A percentile compares a stretch with the other conserved stretches of the same genome.
phyloP scores from a whole-genome alignment of 2,888 invertebrate genomes.

The Oscheius sp. region DNA sequence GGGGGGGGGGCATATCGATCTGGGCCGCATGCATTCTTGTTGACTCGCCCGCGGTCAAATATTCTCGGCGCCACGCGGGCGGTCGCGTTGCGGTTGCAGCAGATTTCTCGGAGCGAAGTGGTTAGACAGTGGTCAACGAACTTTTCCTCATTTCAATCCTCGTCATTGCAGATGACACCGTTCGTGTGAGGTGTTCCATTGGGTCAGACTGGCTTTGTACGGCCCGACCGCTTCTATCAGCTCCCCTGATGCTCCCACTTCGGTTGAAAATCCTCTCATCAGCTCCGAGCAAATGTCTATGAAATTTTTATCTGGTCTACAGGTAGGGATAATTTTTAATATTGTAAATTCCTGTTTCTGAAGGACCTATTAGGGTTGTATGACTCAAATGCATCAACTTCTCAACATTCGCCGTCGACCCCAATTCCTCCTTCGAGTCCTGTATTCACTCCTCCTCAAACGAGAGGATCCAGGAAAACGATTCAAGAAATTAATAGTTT shows the following conservation, averaged over 20 bases:
- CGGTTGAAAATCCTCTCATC: constrained; percentile 31
- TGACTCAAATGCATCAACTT: constrained; percentile 13
- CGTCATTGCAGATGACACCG: neutral
- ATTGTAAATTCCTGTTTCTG: neutral
- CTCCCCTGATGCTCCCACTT: constrained; percentile 28
- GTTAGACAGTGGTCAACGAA: constrained; percentile 25
- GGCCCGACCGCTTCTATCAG: constrained; percentile 1
- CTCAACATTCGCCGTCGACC: constrained; percentile 22
- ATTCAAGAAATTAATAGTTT: neutral
- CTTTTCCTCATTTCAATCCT: constrained; percentile 1
- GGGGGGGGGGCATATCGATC: constrained; percentile 35
- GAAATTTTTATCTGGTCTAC: constrained; percentile 58
- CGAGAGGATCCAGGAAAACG: neutral
- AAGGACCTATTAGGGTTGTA: constrained; percentile 37
- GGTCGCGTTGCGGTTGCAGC: constrained; percentile 24
- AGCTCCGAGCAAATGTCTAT: constrained; percentile 46
- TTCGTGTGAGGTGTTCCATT: neutral
- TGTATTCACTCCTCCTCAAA: neutral
- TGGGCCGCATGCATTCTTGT: constrained; percentile 32
- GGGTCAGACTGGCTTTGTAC: constrained; percentile 27
- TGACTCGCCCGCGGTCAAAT: constrained; percentile 31
- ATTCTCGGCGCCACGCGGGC: constrained; percentile 27
- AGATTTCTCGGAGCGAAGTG: constrained; percentile 30
- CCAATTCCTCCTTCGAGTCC: constrained; percentile 22
- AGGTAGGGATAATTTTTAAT: constrained; percentile 33